phyloP scores from a whole-genome alignment of 2,888 invertebrate genomes.

The Sericinus montela region DNA sequence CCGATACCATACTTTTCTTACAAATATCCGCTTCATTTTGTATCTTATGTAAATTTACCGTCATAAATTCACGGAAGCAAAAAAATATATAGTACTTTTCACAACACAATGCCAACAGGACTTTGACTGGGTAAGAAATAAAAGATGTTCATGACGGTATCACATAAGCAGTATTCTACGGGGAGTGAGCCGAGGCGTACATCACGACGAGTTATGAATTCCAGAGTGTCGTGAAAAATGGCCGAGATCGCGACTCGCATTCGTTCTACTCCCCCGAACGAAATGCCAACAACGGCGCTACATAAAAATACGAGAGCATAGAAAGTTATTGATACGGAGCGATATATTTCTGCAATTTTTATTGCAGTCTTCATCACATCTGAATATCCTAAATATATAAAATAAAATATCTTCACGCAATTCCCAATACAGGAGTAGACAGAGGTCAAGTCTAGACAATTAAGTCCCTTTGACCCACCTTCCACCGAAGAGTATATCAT shows the following conservation, averaged over 20 bases:
- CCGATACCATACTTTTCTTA: not conserved
- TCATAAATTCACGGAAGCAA: constrained; percentile 2
- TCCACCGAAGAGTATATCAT: too few species aligned
- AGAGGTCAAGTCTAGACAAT: too few species aligned
- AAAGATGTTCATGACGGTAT: constrained; percentile 40
- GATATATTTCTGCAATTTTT: constrained; percentile 7
- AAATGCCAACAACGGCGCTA: constrained; percentile 27
- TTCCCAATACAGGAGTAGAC: too few species aligned
- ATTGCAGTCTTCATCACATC: not conserved
- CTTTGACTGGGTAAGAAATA: constrained; percentile 35
- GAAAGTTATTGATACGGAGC: constrained; percentile 13
- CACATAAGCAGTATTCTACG: constrained; percentile 47
- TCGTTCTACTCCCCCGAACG: constrained; percentile 32
- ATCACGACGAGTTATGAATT: constrained; percentile 61
- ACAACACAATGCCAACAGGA: constrained; percentile 12
- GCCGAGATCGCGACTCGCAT: constrained; percentile 38
- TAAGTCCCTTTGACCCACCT: too few species aligned
- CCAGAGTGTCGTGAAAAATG: constrained; percentile 56
- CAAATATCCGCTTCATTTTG: not conserved
- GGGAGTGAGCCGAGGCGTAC: constrained; percentile 40
- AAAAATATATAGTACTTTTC: constrained; percentile 2
- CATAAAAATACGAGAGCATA: constrained; percentile 26
- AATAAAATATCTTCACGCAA: too few species aligned
- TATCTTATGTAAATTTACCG: constrained; percentile 8
- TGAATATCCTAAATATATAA: too few species aligned